Base-by-base conservation (phyloP, 2,113 vertebrate species). In the Numenius arquata region DNA sequence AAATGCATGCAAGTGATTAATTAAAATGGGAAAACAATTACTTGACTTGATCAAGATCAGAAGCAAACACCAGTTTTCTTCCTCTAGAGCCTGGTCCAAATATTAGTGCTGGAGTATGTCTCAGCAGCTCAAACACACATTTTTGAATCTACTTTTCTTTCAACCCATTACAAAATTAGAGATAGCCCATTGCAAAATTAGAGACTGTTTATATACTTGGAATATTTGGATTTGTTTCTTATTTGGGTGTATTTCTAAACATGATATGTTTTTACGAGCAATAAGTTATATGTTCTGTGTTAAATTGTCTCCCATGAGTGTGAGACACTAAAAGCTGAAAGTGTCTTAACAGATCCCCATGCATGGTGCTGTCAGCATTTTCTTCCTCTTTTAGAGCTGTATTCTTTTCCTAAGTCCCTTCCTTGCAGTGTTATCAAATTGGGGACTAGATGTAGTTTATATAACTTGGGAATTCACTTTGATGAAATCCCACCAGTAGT, bases 401-500 rank as follows among this genome's bases (percentile, higher is more conserved):
- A 56, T 73, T 22, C 26, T 65, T 88, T 93, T 93, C 15, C 25
- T n/a, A 86, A 91, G 53, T 88, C 80, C 34, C 47, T 80, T 75
- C 55, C 45, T 89, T 86, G 55, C 4, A 34, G 40, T 86, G 48
- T 88, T 96, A 96, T 96, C 56, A 95, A 96, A 92, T 85, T 59
- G 58, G 47, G n/a, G 52, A 95, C 92, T 96, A 95, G 47, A 96
- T 68, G 30, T n/a, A 86, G 82, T 88, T 97, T 96, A 55, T 92
- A 72, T 85, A 96, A 96, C 20, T 75, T 50, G 68, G 32, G 11
- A 75, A 50, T 96, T 82, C 17, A 91, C 96, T 95, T 84, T 90
- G 81, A 96, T 95, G 25, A 96, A 96, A 95, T 96, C 90, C 83
- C 52, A 88, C 88, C 91, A 97, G 91, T 90, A 95, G 45, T 95